Evolutionary conservation across 1,140 invertebrate species (phyloP), one percentile per base, ranked within the genome.

Genomic region (Luehdorfia chinensis): DNA sequence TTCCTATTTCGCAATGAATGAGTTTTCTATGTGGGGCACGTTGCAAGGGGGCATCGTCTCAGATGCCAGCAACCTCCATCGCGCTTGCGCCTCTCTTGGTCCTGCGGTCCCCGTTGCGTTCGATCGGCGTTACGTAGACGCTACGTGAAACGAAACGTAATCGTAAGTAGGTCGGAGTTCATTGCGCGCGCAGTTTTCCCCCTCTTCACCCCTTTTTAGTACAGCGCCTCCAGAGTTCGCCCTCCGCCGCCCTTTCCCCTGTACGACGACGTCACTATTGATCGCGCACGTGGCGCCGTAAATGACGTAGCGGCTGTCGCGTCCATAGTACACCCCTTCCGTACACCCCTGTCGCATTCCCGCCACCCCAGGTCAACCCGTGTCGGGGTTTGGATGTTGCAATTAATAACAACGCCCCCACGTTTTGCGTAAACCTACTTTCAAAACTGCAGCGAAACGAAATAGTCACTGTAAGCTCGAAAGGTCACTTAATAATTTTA

Each of bases 221-320:
- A 25, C 37, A 21, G 13, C 23, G 37, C 37, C 21, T 27, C 23
- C 36, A 25, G 11, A 6, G 18, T 12, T 19, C 19, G 18, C 44
- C 28, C 28, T n/a, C 30, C 19, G n/a, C 11, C 49, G 55, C 34
- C 28, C 56, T 14, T 50, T 44, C 23, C 39, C 36, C 43, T 36
- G 47, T 43, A 50, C 62, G 65, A 69, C 79, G 68, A 81, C 77
- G 80, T 84, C 80, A 84, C 61, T 84, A 84, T 84, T 71, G 80
- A 84, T 84, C 76, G 71, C 34, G 70, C 75, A 81, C 80, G 77
- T 81, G 80, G 77, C 77, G 75, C 77, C 77, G 77, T 76, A 65
- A 73, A 66, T 84, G 80, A 84, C 80, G 80, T 84, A 84, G 80
- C 59, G 59, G 39, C 59, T 59, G 71, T 70, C 76, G 73, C 73